A percentile compares a stretch with the other conserved stretches of the same genome.
These are phyloP conservation scores for Bombus impatiens DNA, from an alignment of 1,140 invertebrate genomes.

Conservation along the genomic window DNA sequence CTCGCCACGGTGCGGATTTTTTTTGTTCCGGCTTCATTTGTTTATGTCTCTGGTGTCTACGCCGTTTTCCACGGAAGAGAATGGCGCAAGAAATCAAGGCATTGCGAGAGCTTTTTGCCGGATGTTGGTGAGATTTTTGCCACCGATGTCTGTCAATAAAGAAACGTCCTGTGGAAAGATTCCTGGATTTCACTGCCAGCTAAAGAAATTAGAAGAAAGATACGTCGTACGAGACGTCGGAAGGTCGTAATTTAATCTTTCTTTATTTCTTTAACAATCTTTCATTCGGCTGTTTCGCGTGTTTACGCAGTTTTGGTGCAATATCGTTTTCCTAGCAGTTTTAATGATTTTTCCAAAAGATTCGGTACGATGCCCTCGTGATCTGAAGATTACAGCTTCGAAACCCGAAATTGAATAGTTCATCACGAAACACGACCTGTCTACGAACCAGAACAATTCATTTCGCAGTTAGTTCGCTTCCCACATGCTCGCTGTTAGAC, in stretches of 20 bases:
- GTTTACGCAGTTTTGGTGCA: neutral
- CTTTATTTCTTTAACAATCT: no score
- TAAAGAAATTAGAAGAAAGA: neutral
- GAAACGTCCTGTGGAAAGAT: neutral
- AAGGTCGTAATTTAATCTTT: slow-evolving; percentile 2
- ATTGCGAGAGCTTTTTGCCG: neutral
- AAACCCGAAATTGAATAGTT: neutral
- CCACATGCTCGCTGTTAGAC: neutral
- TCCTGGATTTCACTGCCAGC: neutral
- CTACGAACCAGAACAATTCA: neutral
- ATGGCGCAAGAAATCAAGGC: slow-evolving; percentile 18
- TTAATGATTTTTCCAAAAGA: neutral
- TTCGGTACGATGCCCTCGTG: neutral
- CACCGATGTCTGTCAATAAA: neutral
- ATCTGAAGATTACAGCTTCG: no score
- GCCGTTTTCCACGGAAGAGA: neutral
- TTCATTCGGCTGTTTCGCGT: neutral
- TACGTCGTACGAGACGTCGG: neutral
- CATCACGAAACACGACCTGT: neutral
- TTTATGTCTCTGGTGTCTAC: slow-evolving; percentile 8
- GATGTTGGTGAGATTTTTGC: neutral
- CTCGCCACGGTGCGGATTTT: neutral
- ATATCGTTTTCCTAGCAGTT: neutral
- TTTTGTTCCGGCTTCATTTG: slow-evolving; percentile 33
- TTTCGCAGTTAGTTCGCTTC: neutral